Evolutionary conservation across 2,888 invertebrate species (phyloP), one percentile per base, ranked within the genome.

Genomic region (Azorinus chamasolen): DNA sequence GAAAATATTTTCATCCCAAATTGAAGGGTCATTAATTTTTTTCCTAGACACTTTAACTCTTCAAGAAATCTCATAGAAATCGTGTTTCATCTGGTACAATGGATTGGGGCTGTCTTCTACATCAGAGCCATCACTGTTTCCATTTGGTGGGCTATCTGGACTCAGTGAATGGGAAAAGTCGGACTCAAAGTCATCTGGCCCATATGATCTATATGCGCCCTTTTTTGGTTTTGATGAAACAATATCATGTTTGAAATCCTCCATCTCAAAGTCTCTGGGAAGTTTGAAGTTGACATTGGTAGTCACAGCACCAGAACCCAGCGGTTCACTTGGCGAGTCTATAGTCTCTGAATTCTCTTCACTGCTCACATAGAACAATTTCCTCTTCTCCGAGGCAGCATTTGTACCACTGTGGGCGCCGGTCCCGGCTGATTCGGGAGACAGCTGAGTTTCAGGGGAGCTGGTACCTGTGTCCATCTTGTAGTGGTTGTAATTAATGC

Each of bases 331-430:
- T 4, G 87, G 87, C 1, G 87, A 87, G 43, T 87, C 87, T 0
- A 83, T 84, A 6, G 79, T 83, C 57, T 87, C 87, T 0, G 87
- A 88, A 51, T 85, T 87, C 48, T 89, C 89, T 53, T 89, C 89
- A 65, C 90, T 90, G 65, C 90, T 89, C 79, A 88, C 87, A 72
- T 89, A 89, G 74, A 89, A 89, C 61, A 89, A 55, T 22, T 70
- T 65, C 50, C 79, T 82, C 64, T 75, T 78, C 27, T 73, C 68
- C 20, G 65, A 64, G 16, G 64, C 55, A n/a, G 32, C 32, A 54
- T n/a, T 32, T 20, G 63, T 58, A 39, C 39, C 16, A 22, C 50
- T 61, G 62, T n/a, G 43, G 24, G 18, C 48, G 37, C 20, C 54
- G 50, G 32, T 24, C 27, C 25, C 57, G 54, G 8, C 53, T 45